Evolutionary conservation across 2,888 invertebrate genomes (phyloP).

Genomic region (Folsomia candida): DNA sequence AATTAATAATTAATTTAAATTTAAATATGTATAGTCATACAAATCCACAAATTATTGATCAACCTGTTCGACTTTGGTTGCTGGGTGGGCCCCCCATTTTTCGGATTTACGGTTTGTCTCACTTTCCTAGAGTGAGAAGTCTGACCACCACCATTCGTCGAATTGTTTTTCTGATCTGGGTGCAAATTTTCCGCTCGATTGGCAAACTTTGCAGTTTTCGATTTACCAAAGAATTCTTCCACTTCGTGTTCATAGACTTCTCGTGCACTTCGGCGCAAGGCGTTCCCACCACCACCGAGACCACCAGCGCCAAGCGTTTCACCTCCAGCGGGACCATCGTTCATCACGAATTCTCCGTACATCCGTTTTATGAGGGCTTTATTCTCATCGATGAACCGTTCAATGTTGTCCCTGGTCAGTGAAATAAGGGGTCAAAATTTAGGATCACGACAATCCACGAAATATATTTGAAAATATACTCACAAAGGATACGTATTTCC

Average conservation of each 20-base stretch:
- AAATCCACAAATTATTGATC: too few relatives aligned
- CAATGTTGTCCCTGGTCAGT: conserved; percentile 85
- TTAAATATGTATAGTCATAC: background rate
- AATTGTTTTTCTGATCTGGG: background rate
- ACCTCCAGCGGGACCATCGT: conserved; percentile 22
- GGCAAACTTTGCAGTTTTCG: background rate
- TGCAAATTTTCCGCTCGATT: background rate
- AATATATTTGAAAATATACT: conserved; percentile 55
- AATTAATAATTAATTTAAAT: background rate
- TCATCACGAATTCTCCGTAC: conserved; percentile 71
- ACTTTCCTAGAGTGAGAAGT: conserved; percentile 34
- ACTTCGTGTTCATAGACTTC: background rate
- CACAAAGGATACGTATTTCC: conserved; percentile 88
- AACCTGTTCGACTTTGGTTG: conserved; percentile 50
- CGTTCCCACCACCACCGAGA: background rate
- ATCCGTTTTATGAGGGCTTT: conserved; percentile 86
- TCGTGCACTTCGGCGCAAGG: background rate
- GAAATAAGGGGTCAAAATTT: too few relatives aligned
- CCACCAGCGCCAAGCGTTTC: too few relatives aligned
- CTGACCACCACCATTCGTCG: background rate
- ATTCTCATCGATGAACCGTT: conserved; percentile 84
- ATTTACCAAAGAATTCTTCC: background rate
- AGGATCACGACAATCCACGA: conserved; percentile 26
- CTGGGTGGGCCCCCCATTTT: conserved; percentile 47
- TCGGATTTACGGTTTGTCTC: conserved; percentile 49